Evolutionary conservation across 2,113 vertebrate genomes (phyloP), one percentile per base, ranked within the genome.

Genomic region (Saccopteryx leptura): DNA sequence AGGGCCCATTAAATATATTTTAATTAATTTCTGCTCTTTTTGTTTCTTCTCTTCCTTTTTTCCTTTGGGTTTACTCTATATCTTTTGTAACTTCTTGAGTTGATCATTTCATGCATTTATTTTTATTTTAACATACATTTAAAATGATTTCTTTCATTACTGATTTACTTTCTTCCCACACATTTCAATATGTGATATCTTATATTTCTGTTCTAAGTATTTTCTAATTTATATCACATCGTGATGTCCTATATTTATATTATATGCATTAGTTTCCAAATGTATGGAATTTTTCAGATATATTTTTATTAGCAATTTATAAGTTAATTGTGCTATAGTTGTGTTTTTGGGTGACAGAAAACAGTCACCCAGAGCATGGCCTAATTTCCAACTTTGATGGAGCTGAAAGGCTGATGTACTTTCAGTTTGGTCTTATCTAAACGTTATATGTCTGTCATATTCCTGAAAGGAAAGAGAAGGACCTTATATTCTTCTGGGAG

Each of bases 281-380:
- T 66, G 7, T 82, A 75, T 79, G 19, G 23, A 4, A 33, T 68
- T 46, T 87, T 88, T 66, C 50, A 92, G 46, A 24, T 71, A 66
- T 61, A 61, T 48, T 54, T 96, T 71, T 19, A 88, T 78, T 65
- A 56, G 28, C 14, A 10, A 66, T 33, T 91, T 88, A 48, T 33
- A 86, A 86, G 63, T 63, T n/a, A 94, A 75, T n/a, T 50, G 21
- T 90, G 50, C 24, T 96, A 61, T 89, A 66, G 81, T 88, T 75
- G 31, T 92, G 23, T 75, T 76, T 93, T 48, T 74, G 66, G 28
- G 50, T 93, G 48, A 71, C 50, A 91, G 79, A 93, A 94, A 95
- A 74, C 13, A 90, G 74, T 52, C 54, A 85, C 10, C 52, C 50
- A 24, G 72, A 94, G 26, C 50, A 56, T 75, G 68, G 63, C 65